phyloP scores from a whole-genome alignment of 2,888 invertebrate species.

The Lithophane ornitopus region DNA sequence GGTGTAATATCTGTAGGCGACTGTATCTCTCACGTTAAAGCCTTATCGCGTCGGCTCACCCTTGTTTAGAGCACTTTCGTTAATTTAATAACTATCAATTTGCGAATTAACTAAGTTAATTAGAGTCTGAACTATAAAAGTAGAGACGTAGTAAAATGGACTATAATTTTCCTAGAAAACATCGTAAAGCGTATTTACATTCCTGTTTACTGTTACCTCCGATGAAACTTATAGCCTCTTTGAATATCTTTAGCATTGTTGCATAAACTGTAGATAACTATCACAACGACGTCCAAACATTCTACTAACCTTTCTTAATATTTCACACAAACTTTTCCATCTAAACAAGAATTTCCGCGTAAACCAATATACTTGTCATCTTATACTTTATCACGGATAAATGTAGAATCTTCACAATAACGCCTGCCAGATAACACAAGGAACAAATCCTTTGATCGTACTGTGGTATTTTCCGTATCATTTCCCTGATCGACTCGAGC shows the following conservation, averaged over 20 bases:
- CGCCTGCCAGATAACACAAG: slow-evolving; percentile 33
- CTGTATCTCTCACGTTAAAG: slow-evolving; percentile 48
- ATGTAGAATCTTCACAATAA: slow-evolving; percentile 38
- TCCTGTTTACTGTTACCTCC: slow-evolving; percentile 13
- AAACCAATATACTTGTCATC: slow-evolving; percentile 71
- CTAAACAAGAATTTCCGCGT: slow-evolving; percentile 8
- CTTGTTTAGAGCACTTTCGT: slow-evolving; percentile 70
- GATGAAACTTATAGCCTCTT: not conserved
- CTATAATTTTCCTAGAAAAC: slow-evolving; percentile 53
- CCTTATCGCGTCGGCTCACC: slow-evolving; percentile 72
- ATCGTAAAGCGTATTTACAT: slow-evolving; percentile 39
- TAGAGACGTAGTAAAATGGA: slow-evolving; percentile 48
- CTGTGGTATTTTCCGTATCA: slow-evolving; percentile 53
- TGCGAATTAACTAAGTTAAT: slow-evolving; percentile 60
- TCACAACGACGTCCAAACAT: slow-evolving; percentile 10
- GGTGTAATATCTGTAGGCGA: slow-evolving; percentile 39
- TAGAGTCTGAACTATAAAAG: slow-evolving; percentile 53
- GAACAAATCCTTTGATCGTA: slow-evolving; percentile 54
- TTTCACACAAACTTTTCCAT: slow-evolving; percentile 6
- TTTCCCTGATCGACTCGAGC: slow-evolving; percentile 26
- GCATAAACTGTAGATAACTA: not conserved
- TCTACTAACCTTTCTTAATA: not conserved
- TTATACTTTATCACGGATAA: slow-evolving; percentile 45
- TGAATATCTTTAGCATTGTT: not conserved
- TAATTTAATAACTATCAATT: slow-evolving; percentile 73